These are phyloP conservation scores for Campylorhamphus procurvoides DNA, from an alignment of 2,113 vertebrate genomes.

Conservation along the genomic window DNA sequence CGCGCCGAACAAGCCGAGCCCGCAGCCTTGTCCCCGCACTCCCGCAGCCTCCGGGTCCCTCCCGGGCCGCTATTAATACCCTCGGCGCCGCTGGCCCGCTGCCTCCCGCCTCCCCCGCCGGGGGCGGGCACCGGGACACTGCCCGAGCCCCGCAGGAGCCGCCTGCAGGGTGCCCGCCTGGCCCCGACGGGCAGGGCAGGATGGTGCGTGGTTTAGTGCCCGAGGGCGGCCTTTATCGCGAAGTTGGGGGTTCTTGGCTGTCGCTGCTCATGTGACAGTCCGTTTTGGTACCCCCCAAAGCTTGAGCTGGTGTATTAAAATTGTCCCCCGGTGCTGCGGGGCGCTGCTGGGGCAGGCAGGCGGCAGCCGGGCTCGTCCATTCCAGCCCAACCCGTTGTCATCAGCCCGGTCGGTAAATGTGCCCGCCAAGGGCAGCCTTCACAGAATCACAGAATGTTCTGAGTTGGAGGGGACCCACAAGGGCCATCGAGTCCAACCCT, in stretches of 20 bases:
- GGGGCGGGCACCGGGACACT: neutral
- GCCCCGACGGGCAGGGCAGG: accelerated
- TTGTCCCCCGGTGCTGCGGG: neutral
- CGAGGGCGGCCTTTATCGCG: accelerated
- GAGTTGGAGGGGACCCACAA: neutral
- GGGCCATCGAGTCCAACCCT: neutral
- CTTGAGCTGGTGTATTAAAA: neutral
- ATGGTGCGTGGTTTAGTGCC: accelerated
- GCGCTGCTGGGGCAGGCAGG: neutral
- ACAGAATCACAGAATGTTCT: too few species aligned
- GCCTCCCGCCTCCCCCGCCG: neutral
- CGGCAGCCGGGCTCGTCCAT: neutral
- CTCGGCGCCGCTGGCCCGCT: neutral
- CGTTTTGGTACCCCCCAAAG: neutral
- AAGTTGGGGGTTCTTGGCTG: accelerated
- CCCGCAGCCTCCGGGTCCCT: neutral
- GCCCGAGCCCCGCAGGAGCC: neutral
- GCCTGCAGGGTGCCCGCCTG: neutral
- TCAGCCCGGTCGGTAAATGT: neutral
- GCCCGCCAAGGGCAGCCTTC: neutral
- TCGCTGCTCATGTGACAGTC: accelerated
- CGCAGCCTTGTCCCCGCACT: neutral
- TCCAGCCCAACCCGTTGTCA: accelerated
- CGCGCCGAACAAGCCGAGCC: neutral
- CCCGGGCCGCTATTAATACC: constrained; percentile 46